These are phyloP conservation scores for Cactoblastis cactorum DNA, from an alignment of 2,888 invertebrate genomes.

Conservation along the genomic window DNA sequence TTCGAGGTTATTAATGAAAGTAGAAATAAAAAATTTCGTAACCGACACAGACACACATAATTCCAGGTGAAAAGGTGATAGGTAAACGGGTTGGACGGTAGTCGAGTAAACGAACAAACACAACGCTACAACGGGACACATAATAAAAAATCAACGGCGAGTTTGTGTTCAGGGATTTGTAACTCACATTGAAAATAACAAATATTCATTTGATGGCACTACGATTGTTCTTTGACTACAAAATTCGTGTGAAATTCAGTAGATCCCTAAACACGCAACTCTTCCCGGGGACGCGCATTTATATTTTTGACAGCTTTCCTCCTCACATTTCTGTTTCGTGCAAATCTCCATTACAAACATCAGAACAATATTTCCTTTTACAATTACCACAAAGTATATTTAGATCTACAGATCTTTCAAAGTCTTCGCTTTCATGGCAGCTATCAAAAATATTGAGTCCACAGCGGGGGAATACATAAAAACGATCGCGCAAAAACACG, in stretches of 20 bases:
- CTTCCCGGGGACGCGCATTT: conserved; percentile 1
- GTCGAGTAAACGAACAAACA: conserved; percentile 40
- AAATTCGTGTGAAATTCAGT: conserved; percentile 31
- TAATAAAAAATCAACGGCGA: conserved; percentile 16
- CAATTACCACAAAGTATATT: neutral
- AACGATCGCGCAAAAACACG: conserved; percentile 15
- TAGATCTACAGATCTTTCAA: neutral
- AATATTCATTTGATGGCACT: conserved; percentile 34
- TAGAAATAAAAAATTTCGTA: too few species aligned
- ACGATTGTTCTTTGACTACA: conserved; percentile 30
- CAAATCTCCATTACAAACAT: neutral
- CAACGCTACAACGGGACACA: conserved; percentile 22
- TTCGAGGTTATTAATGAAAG: too few species aligned
- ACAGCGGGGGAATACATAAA: neutral
- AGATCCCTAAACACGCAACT: conserved; percentile 23
- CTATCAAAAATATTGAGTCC: conserved; percentile 17
- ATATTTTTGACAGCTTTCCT: conserved; percentile 7
- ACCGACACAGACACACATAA: neutral
- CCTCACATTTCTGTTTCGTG: neutral
- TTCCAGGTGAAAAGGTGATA: conserved; percentile 26
- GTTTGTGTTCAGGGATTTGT: conserved; percentile 5
- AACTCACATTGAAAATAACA: conserved; percentile 8
- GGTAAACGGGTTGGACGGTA: conserved; percentile 65
- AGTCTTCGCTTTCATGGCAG: conserved; percentile 10
- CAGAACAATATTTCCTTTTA: neutral